Percentiles rank a stretch among this genome's conserved stretches.
Conservation (phyloP, 2,888 invertebrate genomes). For the Poecilus cupreus region DNA sequence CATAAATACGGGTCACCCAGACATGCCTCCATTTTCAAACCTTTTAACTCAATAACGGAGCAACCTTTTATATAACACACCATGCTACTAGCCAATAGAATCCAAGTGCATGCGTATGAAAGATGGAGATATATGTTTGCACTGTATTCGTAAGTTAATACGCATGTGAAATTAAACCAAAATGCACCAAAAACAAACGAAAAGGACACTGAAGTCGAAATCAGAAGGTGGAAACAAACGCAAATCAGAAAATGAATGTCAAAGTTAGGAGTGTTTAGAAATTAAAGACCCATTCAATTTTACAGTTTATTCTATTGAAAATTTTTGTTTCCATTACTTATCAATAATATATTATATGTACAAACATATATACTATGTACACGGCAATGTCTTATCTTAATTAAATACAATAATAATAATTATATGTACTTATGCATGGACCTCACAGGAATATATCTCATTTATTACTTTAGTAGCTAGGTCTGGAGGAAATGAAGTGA, state of each 20-base stretch:
- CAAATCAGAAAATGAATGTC: slow-evolving; percentile 57
- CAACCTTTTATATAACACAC: too few species aligned
- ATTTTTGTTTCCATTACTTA: slow-evolving; percentile 71
- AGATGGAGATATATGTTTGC: too few species aligned
- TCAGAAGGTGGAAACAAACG: slow-evolving; percentile 50
- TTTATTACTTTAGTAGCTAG: slow-evolving; percentile 36
- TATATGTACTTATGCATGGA: slow-evolving; percentile 60
- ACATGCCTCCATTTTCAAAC: too few species aligned
- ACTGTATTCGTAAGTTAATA: too few species aligned
- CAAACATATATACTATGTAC: slow-evolving; percentile 75
- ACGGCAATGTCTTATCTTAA: slow-evolving; percentile 65
- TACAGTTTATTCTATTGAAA: slow-evolving; percentile 72
- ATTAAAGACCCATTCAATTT: slow-evolving; percentile 61
- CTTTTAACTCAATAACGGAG: too few species aligned
- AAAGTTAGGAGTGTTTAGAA: slow-evolving; percentile 43
- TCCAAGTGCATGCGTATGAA: too few species aligned
- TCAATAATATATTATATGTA: slow-evolving; percentile 74
- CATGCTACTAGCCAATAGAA: too few species aligned
- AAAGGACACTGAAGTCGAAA: slow-evolving; percentile 53
- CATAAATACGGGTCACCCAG: too few species aligned
- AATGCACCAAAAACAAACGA: slow-evolving; percentile 56
- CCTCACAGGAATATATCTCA: slow-evolving; percentile 50
- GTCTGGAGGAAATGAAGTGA: slow-evolving; percentile 25
- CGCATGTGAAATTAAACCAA: too few species aligned
- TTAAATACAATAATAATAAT: slow-evolving; percentile 62